phyloP scores from a whole-genome alignment of 2,113 vertebrate genomes.

The Solenodon paradoxus region DNA sequence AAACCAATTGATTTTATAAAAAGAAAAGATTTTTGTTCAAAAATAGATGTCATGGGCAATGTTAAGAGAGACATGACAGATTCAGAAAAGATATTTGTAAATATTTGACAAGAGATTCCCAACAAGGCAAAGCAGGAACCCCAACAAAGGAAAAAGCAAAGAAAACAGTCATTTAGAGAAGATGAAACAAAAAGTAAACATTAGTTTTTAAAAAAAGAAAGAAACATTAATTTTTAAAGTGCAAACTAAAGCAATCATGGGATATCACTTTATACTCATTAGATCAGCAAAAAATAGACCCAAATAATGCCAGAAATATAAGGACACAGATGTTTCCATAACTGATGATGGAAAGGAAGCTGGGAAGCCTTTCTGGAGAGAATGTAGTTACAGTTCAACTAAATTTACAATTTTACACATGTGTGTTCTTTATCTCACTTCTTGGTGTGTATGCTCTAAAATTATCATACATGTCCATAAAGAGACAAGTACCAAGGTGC shows the following conservation, averaged over 20 bases:
- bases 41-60: neutral
- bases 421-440: neutral
- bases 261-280: neutral
- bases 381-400: neutral
- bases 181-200: neutral
- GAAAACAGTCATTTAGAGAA: neutral
- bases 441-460: neutral
- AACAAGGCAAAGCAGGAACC: neutral
- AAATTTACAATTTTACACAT: neutral
- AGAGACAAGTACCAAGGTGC: neutral
- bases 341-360: neutral
- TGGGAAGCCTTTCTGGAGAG: neutral
- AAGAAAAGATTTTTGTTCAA: slow-evolving; percentile 45
- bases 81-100: neutral
- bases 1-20: slow-evolving; percentile 48
- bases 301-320: neutral
- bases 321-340: neutral
- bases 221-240: neutral
- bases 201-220: neutral
- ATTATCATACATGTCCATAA: neutral
- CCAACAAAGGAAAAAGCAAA: neutral
- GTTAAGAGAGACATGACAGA: slow-evolving; percentile 17
- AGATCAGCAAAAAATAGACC: neutral
- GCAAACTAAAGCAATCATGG: neutral
- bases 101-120: neutral